Conservation (phyloP, 2,797 vertebrate genomes). For the Kryptopterus vitreolus region DNA sequence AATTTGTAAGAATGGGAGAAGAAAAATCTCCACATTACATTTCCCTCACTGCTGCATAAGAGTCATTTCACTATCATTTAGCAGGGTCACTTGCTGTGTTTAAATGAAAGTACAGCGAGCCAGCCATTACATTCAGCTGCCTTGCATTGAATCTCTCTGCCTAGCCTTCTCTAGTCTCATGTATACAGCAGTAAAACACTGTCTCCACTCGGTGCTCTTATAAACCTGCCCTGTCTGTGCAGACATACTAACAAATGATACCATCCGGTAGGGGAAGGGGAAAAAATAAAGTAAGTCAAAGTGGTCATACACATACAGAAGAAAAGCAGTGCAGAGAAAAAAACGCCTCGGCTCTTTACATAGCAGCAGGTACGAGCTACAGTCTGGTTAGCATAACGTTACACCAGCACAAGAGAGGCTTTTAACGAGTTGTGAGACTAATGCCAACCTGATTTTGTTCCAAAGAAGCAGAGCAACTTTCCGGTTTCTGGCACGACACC, state of each 20-base stretch:
- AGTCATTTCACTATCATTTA: slow-evolving; percentile 1
- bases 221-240: slow-evolving; percentile 72
- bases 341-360: too few relatives aligned
- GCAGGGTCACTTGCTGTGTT: neutral
- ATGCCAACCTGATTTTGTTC: neutral
- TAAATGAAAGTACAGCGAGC: slow-evolving; percentile 42
- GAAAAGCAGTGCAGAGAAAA: slow-evolving; percentile 41
- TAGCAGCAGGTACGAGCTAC: neutral
- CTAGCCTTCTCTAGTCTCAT: slow-evolving; percentile 64
- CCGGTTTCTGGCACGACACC: neutral
- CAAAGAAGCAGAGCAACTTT: slow-evolving; percentile 5
- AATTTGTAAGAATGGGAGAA: neutral
- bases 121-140: slow-evolving; percentile 73
- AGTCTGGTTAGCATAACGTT: slow-evolving; percentile 2
- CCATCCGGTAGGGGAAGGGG: slow-evolving; percentile 61
- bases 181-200: slow-evolving; percentile 78
- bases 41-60: neutral
- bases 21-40: neutral
- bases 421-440: slow-evolving; percentile 4
- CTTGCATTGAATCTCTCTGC: slow-evolving; percentile 64
- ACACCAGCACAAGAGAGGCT: neutral
- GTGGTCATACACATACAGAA: slow-evolving; percentile 55
- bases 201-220: slow-evolving; percentile 64
- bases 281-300: slow-evolving; percentile 54
- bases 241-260: slow-evolving; percentile 62